phyloP scores from a whole-genome alignment of 2,113 vertebrate genomes.

The Cygnus atratus region DNA sequence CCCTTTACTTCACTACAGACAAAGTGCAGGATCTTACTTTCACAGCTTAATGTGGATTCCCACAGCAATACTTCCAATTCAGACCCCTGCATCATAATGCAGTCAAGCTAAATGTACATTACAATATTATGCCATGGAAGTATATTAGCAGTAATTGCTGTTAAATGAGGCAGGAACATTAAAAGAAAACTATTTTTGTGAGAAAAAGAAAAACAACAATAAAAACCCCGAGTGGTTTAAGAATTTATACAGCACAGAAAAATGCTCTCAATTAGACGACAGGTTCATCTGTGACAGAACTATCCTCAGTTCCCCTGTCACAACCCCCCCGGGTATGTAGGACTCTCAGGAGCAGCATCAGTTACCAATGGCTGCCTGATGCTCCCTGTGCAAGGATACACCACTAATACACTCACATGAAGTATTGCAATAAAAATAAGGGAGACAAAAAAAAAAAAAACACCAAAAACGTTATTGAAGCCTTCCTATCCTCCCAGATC shows the following conservation, averaged over 20 bases:
- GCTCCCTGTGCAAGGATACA: background rate
- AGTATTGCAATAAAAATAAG: background rate
- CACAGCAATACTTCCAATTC: background rate
- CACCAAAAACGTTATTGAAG: background rate
- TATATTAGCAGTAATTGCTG: background rate
- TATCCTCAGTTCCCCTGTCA: background rate
- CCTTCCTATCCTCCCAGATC: background rate
- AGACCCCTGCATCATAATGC: background rate
- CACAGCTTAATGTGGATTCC: background rate
- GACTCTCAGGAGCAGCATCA: background rate
- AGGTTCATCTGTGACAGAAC: background rate
- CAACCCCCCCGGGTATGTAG: background rate
- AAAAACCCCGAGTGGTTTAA: background rate
- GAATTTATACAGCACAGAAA: background rate
- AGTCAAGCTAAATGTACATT: constrained; percentile 7
- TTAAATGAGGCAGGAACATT: constrained; percentile 21
- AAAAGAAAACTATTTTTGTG: background rate
- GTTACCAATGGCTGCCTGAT: background rate
- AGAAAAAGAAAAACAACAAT: background rate
- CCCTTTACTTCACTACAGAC: background rate
- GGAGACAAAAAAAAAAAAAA: background rate
- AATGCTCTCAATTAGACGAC: background rate
- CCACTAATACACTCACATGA: accelerated
- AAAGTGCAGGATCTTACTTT: background rate
- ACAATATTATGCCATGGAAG: background rate